Percentiles rank a stretch among this genome's conserved stretches.
phyloP scores from a whole-genome alignment of 2,888 invertebrate species.

The Tribolium freemani region DNA sequence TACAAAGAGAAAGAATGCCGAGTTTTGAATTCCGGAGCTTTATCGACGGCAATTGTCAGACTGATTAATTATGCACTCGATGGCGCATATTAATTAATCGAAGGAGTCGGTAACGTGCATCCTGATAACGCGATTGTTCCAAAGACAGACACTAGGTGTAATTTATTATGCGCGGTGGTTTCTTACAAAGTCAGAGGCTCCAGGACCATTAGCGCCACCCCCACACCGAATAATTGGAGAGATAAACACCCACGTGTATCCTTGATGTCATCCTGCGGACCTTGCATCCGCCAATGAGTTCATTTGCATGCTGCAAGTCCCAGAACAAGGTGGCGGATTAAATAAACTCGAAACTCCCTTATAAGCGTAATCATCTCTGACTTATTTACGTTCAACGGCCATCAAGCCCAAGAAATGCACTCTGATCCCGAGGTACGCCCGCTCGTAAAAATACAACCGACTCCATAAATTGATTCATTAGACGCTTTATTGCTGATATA shows the following conservation, averaged over 20 bases:
- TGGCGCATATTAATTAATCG: conserved; percentile 40
- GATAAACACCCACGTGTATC: conserved; percentile 32
- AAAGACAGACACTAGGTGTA: conserved; percentile 26
- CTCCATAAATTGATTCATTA: conserved; percentile 23
- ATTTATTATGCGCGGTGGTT: conserved; percentile 38
- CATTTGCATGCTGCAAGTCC: conserved; percentile 26
- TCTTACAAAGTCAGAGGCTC: conserved; percentile 29
- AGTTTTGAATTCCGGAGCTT: conserved; percentile 24
- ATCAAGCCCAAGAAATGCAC: conserved; percentile 1
- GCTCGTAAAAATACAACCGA: conserved; percentile 2
- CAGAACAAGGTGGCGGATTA: conserved; percentile 14
- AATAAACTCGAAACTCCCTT: conserved; percentile 15
- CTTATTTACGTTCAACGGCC: not conserved
- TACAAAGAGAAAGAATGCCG: conserved; percentile 24
- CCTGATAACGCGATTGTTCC: conserved; percentile 37
- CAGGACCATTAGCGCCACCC: conserved; percentile 34
- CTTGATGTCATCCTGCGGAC: conserved; percentile 25
- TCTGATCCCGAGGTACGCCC: not conserved
- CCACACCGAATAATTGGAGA: conserved; percentile 32
- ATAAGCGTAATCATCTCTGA: not conserved
- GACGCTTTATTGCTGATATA: not conserved
- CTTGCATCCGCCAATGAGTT: conserved; percentile 10
- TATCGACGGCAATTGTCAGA: conserved; percentile 7
- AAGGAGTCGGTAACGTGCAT: conserved; percentile 2
- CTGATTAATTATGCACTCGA: conserved; percentile 40